These are phyloP conservation scores for Protobothrops mucrosquamatus DNA, from an alignment of 2,113 vertebrate species.

Conservation along the genomic window DNA sequence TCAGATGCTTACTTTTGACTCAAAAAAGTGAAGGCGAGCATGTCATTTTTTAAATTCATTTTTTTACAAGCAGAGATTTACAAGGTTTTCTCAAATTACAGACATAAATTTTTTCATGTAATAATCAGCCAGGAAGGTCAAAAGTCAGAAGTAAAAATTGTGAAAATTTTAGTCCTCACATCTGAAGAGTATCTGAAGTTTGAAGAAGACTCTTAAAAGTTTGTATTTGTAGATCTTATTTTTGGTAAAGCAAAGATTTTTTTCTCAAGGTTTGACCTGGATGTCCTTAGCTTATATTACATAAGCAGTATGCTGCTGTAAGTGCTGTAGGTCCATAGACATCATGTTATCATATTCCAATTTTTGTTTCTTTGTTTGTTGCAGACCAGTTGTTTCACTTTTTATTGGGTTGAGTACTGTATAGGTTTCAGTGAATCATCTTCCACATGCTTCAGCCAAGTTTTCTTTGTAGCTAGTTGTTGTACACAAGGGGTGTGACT, in stretches of 20 bases:
- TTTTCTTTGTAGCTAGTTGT: neutral
- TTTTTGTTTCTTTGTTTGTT: neutral
- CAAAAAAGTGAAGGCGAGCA: slow-evolving; percentile 6
- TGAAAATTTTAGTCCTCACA: neutral
- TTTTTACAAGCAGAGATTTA: neutral
- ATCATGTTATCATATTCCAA: neutral
- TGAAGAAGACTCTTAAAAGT: neutral
- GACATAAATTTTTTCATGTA: neutral
- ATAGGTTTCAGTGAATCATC: neutral
- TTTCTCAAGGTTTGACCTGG: neutral
- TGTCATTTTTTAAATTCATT: slow-evolving; percentile 30
- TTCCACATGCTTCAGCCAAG: neutral
- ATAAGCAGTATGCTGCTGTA: neutral
- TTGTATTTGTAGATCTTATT: neutral
- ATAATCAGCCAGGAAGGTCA: neutral
- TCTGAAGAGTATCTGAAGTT: neutral
- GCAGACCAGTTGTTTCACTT: neutral
- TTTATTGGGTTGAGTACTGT: neutral
- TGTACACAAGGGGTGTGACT: neutral
- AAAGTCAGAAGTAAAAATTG: neutral
- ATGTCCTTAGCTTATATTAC: neutral
- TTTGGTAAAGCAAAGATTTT: neutral
- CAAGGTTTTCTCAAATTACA: neutral
- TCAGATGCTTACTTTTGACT: slow-evolving; percentile 17
- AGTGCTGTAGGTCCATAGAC: neutral